Percentiles rank a stretch among this genome's conserved stretches.
Evolutionary conservation across 2,888 invertebrate species (phyloP).

Genomic region (Pheosia gnoma): DNA sequence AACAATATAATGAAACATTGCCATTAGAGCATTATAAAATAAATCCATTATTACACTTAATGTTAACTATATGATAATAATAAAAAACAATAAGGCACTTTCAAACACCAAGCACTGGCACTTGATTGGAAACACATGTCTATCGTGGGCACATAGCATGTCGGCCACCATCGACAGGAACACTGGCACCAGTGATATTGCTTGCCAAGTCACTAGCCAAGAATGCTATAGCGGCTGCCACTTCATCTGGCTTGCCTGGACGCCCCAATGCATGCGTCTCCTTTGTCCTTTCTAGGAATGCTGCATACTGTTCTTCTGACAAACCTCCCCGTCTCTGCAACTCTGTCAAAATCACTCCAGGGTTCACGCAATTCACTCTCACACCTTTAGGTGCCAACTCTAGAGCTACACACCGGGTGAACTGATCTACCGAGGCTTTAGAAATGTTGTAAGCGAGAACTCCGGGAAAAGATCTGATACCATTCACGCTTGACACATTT

Average conservation of each 20-base stretch:
- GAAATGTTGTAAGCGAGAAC: slow-evolving; percentile 96
- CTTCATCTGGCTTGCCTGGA: slow-evolving; percentile 92
- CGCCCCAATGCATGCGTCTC: slow-evolving; percentile 96
- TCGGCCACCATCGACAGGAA: slow-evolving; percentile 97
- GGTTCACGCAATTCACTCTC: slow-evolving; percentile 96
- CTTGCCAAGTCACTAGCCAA: slow-evolving; percentile 94
- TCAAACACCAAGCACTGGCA: background rate
- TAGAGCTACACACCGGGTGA: slow-evolving; percentile 95
- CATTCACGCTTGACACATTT: slow-evolving; percentile 97
- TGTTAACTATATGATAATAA: background rate
- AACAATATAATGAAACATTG: background rate
- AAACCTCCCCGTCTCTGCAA: slow-evolving; percentile 94
- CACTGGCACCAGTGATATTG: slow-evolving; percentile 94
- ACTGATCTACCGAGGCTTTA: slow-evolving; percentile 97
- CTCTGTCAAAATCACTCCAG: slow-evolving; percentile 95
- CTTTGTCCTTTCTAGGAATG: slow-evolving; percentile 93
- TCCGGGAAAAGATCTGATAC: slow-evolving; percentile 94
- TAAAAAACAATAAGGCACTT: slow-evolving; percentile 3
- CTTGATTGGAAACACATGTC: background rate
- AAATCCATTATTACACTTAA: background rate
- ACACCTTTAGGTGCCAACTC: slow-evolving; percentile 93
- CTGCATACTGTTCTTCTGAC: slow-evolving; percentile 90
- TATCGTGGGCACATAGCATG: slow-evolving; percentile 97
- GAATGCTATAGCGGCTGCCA: slow-evolving; percentile 95
- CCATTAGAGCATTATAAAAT: background rate